These are phyloP conservation scores for Tadarida brasiliensis DNA, from an alignment of 2,797 vertebrate species.

Conservation along the genomic window DNA sequence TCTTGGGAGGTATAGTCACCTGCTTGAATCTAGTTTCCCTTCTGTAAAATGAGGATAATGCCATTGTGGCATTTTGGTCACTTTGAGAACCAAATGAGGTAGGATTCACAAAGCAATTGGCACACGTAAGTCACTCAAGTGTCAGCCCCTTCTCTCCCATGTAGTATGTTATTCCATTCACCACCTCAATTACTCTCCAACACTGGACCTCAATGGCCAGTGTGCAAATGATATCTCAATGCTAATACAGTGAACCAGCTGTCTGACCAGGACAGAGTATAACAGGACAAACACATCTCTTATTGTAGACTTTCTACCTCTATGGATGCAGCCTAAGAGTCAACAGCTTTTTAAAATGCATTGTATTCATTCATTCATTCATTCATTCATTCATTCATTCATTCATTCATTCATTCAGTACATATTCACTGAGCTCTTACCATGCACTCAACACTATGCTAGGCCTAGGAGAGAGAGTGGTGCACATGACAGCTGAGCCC, in stretches of 20 bases:
- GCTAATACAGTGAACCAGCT: background rate
- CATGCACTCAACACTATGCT: background rate
- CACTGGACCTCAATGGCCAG: background rate
- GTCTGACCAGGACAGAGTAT: background rate
- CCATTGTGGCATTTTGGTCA: background rate
- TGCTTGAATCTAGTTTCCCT: background rate
- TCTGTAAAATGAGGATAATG: background rate
- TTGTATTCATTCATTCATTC: background rate
- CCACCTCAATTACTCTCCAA: background rate
- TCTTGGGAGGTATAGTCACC: background rate
- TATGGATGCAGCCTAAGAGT: background rate
- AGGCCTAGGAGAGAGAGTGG: background rate
- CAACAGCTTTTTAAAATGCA: background rate
- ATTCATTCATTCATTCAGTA: background rate
- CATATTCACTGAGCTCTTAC: background rate
- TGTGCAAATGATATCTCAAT: background rate
- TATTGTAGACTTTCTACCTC: background rate
- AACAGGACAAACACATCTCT: background rate
- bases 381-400: background rate
- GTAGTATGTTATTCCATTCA: background rate
- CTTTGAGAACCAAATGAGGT: background rate
- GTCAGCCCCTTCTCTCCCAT: background rate
- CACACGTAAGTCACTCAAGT: background rate
- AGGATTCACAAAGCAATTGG: background rate
- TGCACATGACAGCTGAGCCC: background rate